Evolutionary conservation across 1,140 invertebrate genomes (phyloP), one percentile per base, ranked within the genome.

Genomic region (Luehdorfia chinensis): DNA sequence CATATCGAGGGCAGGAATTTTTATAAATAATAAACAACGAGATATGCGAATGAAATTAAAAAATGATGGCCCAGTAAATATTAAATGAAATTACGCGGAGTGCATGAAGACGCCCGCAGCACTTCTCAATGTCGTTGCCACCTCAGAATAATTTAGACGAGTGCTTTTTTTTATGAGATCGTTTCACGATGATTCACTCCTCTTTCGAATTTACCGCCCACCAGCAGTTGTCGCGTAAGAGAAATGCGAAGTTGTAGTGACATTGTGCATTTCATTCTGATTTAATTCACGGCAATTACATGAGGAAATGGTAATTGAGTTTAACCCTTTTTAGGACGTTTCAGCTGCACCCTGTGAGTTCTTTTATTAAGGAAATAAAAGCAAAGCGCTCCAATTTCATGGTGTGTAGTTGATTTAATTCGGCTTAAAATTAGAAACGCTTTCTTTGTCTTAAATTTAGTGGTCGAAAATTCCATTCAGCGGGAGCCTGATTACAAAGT

Each of bases 281-380:
- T 66, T 73, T 69, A 69, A 71, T 69, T 66, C 64, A 55, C 47
- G 53, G 55, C 65, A 62, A 68, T 71, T 64, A 65, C 61, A 63
- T 55, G 46, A 59, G 60, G 48, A 65, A 67, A 70, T 66, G 55
- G 60, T 68, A 74, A 74, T 74, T 74, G 62, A 71, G 65, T 74
- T 66, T 44, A 61, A 66, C 61, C 65, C 70, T 61, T 67, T 66
- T 58, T 58, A 54, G n/a, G n/a, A n/a, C n/a, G 59, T 62, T 58
- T 45, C 55, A 50, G 47, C 25, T 43, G 39, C 14, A 43, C 47
- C 43, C 43, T 51, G 31, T 45, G 51, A 59, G 57, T 65, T 59
- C 51, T 64, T 68, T 65, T 59, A 57, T 59, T 47, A 30, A 43
- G 39, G 39, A 43, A 43, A 43, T 43, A 43, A 43, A 30, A 43